phyloP scores from a whole-genome alignment of 30 jellyfish, hydroid and myxozoan genomes.

The Mastigias papua region DNA sequence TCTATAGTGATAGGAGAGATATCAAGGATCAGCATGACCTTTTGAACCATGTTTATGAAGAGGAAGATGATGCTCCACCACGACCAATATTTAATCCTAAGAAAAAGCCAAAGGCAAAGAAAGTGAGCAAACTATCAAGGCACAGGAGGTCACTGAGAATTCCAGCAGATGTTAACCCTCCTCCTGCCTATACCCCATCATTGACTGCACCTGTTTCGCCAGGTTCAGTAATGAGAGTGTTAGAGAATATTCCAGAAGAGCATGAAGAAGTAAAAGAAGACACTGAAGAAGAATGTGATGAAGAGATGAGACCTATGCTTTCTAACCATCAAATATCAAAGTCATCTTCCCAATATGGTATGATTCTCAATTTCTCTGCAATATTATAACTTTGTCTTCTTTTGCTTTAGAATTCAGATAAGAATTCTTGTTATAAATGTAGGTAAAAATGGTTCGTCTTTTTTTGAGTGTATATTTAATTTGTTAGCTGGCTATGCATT shows the following conservation, averaged over 20 bases:
- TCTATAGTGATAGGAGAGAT: conserved; percentile 32
- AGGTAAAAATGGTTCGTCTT: no score
- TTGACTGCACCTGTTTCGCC: conserved; percentile 78
- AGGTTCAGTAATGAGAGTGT: conserved; percentile 70
- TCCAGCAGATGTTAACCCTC: conserved; percentile 75
- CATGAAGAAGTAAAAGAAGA: conserved; percentile 77
- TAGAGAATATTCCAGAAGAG: conserved; percentile 91
- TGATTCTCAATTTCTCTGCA: background rate
- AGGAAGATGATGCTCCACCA: conserved; percentile 81
- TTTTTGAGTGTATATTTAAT: no score
- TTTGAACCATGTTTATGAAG: conserved; percentile 72
- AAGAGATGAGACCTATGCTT: conserved; percentile 70
- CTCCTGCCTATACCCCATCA: conserved; percentile 72
- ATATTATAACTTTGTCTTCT: no score
- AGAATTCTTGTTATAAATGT: no score
- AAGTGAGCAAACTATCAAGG: conserved; percentile 67
- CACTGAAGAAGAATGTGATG: conserved; percentile 69
- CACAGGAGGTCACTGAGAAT: conserved; percentile 59
- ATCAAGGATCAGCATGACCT: conserved; percentile 65
- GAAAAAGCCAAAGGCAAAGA: conserved; percentile 63
- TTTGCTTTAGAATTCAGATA: no score
- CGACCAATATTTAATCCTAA: conserved; percentile 87
- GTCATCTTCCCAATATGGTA: conserved; percentile 21
- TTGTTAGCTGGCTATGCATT: no score
- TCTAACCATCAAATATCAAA: conserved; percentile 17